These are phyloP conservation scores for Onychostoma macrolepis DNA, from an alignment of 2,113 vertebrate genomes.

Conservation along the genomic window DNA sequence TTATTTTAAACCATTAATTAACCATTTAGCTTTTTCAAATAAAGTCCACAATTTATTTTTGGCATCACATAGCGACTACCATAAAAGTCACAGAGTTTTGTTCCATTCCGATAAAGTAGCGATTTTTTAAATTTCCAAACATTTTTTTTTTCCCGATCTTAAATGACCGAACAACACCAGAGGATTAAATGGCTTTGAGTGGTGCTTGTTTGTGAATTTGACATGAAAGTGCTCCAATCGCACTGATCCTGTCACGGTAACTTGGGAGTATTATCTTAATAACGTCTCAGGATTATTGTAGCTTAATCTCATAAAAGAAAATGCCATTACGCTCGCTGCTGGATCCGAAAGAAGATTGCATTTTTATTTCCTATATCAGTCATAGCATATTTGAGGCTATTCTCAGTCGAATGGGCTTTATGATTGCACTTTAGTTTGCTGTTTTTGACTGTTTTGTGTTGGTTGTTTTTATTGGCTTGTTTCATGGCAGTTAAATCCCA, in stretches of 20 bases:
- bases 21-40: too few relatives aligned
- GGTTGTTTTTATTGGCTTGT: slow-evolving; percentile 1
- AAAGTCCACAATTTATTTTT: too few relatives aligned
- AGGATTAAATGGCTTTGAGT: neutral
- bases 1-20: too few relatives aligned
- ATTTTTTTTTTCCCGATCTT: too few relatives aligned
- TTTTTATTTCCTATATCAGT: slow-evolving; percentile 43
- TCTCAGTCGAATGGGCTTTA: slow-evolving; percentile 3
- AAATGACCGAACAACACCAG: too few relatives aligned
- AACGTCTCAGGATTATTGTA: slow-evolving; percentile 34
- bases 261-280: slow-evolving; percentile 40
- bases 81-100: too few relatives aligned
- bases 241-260: slow-evolving; percentile 19
- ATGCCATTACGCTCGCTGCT: slow-evolving; percentile 37
- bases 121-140: too few relatives aligned
- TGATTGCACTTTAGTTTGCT: neutral
- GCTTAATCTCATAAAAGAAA: slow-evolving; percentile 43
- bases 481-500: slow-evolving; percentile 19
- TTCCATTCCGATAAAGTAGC: too few relatives aligned
- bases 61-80: too few relatives aligned
- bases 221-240: slow-evolving; percentile 1
- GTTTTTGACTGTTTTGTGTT: slow-evolving; percentile 1
- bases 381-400: slow-evolving; percentile 2
- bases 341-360: slow-evolving; percentile 27
- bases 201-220: neutral